phyloP scores from a whole-genome alignment of 1,140 invertebrate species.

The Marisa cornuarietis region DNA sequence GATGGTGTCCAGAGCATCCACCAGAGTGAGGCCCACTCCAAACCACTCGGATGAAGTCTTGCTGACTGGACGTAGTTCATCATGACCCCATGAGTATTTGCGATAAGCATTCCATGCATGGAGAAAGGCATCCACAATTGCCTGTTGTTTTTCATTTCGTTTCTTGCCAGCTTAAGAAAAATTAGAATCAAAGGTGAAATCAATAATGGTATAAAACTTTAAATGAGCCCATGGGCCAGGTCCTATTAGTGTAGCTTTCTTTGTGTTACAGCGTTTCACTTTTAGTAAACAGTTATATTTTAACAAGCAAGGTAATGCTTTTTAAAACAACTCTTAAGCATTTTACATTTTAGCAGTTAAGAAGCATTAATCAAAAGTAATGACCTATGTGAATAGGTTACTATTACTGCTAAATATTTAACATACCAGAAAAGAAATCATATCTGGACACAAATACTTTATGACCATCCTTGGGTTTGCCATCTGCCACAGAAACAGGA shows the following conservation, averaged over 20 bases:
- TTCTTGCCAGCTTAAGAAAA: slow-evolving; percentile 17
- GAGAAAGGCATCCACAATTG: slow-evolving; percentile 57
- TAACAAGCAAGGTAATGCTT: neutral
- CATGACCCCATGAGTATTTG: slow-evolving; percentile 97
- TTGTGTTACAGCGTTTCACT: neutral
- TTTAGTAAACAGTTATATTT: neutral
- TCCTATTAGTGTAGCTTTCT: neutral
- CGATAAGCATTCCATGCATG: slow-evolving; percentile 94
- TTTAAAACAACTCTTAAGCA: neutral
- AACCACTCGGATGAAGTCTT: slow-evolving; percentile 61
- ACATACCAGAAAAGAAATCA: slow-evolving; percentile 45
- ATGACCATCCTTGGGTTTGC: slow-evolving; percentile 30
- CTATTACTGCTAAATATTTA: neutral
- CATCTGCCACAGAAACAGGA: slow-evolving; percentile 35
- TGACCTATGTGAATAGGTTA: neutral
- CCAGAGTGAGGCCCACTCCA: slow-evolving; percentile 79
- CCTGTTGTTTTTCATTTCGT: slow-evolving; percentile 49
- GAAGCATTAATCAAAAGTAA: neutral
- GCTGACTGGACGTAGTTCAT: slow-evolving; percentile 91
- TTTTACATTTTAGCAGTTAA: neutral
- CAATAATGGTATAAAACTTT: too few relatives aligned
- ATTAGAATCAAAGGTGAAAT: neutral
- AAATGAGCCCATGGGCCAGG: too few relatives aligned
- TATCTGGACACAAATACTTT: slow-evolving; percentile 19
- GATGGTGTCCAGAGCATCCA: slow-evolving; percentile 95